Percentiles rank a stretch among this genome's conserved stretches.
Evolutionary conservation across 2,888 invertebrate genomes (phyloP).

Genomic region (Ryuthela nishihirai): DNA sequence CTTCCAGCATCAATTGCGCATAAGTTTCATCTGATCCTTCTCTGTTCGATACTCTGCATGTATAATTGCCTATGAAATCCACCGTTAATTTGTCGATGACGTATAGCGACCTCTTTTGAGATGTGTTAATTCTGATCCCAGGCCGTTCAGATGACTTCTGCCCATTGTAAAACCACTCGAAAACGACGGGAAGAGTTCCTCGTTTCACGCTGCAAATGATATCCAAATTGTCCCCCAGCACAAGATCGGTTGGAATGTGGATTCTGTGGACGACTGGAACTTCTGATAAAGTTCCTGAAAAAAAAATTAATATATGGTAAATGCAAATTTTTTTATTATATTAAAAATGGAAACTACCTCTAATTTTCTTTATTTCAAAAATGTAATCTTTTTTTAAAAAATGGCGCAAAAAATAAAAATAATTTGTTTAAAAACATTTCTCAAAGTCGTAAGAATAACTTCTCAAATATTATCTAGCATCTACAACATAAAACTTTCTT

Average conservation of each 20-base stretch:
- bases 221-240: neutral
- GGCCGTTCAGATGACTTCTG: neutral
- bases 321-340: too few species aligned
- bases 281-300: too few species aligned
- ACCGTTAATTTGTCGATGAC: constrained; percentile 17
- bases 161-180: neutral
- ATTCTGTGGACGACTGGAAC: neutral
- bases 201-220: neutral
- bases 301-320: too few species aligned
- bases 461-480: too few species aligned
- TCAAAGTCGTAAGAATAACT: too few species aligned
- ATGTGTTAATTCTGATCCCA: neutral
- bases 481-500: too few species aligned
- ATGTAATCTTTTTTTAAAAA: too few species aligned
- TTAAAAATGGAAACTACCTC: too few species aligned
- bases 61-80: constrained; percentile 33
- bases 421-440: too few species aligned
- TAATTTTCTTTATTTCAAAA: too few species aligned
- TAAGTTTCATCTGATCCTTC: constrained; percentile 14
- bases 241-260: neutral
- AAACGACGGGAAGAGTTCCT: neutral
- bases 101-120: constrained; percentile 4
- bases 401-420: too few species aligned
- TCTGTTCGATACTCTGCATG: constrained; percentile 16
- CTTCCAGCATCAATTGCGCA: neutral